Base-by-base conservation (phyloP, 2,797 vertebrate species). In the Micromesistius poutassou region DNA sequence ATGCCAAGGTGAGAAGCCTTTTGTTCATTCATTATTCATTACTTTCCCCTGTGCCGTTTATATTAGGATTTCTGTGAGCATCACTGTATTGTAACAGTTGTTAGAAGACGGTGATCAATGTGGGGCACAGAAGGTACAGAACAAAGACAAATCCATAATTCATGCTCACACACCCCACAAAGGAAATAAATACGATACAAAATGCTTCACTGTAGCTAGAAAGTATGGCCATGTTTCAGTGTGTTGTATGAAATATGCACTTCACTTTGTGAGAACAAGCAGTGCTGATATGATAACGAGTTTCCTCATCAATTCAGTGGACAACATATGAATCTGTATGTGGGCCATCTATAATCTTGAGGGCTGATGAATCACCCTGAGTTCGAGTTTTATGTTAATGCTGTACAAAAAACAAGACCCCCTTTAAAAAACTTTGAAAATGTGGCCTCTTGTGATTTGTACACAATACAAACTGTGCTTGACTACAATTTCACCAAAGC, bases 21-120 rank as follows among this genome's bases (percentile, higher is more conserved):
- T 62, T 62, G 55, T 62, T 62, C n/a, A 62, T 62, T 62, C 55
- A 62, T 62, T 62, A 62, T 62, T 62, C 55, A 62, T 62, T 8
- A 25, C 55, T 62, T 62, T 62, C 55, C 22, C 55, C n/a, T 25
- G 55, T 10, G n/a, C 55, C 46, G 6, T 62, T 62, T 62, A 62
- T 25, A 25, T 62, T n/a, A 25, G 25, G 19, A 25, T 8, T 62
- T 62, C 10, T 8, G 22, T 62, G 55, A 10, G n/a, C n/a, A 62
- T 8, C 55, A 62, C 55, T 62, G 55, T 62, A 25, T 19, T 62
- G 55, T 55, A 55, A 19, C 12, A 55, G 16, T 42, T 42, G 36
- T 38, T 10, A 8, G 36, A 38, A 6, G 12, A 22, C 6, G 46
- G 16, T 5, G 16, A 55, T 55, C 46, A 55, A 22, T 55, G 19